Evolutionary conservation across 1,140 invertebrate species (phyloP).

Genomic region (Adoxophyes honmai): DNA sequence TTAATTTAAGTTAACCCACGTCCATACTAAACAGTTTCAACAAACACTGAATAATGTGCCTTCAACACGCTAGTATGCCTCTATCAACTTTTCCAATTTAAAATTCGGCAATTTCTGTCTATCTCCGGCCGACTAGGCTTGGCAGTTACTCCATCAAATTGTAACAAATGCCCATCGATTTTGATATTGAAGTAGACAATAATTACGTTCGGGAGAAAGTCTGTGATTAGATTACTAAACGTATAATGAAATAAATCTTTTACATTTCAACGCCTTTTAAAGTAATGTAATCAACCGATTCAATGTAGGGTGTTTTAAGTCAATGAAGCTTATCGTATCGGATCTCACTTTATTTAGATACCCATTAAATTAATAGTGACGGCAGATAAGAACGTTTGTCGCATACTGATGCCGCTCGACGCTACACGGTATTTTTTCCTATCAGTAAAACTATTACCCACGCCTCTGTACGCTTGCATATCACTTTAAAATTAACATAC

Average conservation of each 20-base stretch:
- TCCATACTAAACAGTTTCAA: constrained; percentile 44
- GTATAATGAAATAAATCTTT: constrained; percentile 46
- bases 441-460: not conserved
- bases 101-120: constrained; percentile 26
- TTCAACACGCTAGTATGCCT: constrained; percentile 41
- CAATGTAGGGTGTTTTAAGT: constrained; percentile 53
- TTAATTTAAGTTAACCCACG: constrained; percentile 53
- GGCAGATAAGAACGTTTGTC: constrained; percentile 57
- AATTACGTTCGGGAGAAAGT: constrained; percentile 1
- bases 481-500: not conserved
- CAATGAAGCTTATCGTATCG: constrained; percentile 67
- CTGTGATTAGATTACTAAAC: constrained; percentile 4
- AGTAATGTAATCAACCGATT: constrained; percentile 59
- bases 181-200: constrained; percentile 1
- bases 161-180: constrained; percentile 15
- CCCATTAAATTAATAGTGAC: constrained; percentile 66
- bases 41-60: constrained; percentile 49
- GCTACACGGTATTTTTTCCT: constrained; percentile 20
- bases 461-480: not conserved
- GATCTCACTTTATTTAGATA: constrained; percentile 71
- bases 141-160: constrained; percentile 22
- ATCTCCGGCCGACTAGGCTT: constrained; percentile 20
- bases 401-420: constrained; percentile 48
- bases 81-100: constrained; percentile 35
- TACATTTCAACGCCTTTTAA: constrained; percentile 47